These are phyloP conservation scores for Diglossa cyanea DNA, from an alignment of 2,797 vertebrate genomes.

Conservation along the genomic window DNA sequence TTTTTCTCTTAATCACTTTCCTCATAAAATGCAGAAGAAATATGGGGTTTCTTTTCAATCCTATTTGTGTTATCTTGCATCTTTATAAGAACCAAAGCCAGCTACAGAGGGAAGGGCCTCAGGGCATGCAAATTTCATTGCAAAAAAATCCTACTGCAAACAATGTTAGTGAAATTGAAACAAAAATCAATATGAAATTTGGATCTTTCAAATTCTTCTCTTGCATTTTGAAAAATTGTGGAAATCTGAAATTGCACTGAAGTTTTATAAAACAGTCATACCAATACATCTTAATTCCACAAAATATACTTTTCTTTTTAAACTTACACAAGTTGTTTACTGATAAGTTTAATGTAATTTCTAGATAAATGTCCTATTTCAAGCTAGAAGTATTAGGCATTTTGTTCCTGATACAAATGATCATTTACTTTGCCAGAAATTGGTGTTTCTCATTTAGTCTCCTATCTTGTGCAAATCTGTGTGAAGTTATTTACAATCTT, in stretches of 20 bases:
- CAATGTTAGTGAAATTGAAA: background rate
- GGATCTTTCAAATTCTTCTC: background rate
- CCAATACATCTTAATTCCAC: background rate
- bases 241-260: background rate
- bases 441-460: background rate
- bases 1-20: background rate
- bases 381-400: background rate
- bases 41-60: background rate
- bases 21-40: background rate
- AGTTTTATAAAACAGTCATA: background rate
- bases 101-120: background rate
- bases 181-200: background rate
- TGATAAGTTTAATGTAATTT: background rate
- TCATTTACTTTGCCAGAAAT: background rate
- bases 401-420: background rate
- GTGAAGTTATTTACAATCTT: slow-evolving; percentile 14
- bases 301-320: background rate
- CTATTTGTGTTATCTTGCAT: background rate
- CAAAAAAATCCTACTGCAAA: background rate
- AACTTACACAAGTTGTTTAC: background rate
- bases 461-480: background rate
- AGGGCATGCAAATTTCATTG: background rate
- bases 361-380: background rate
- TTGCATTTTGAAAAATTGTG: background rate
- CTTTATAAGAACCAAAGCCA: background rate